Conservation (phyloP, 2,113 vertebrate species). For the sheep (Ovis aries) region DNA sequence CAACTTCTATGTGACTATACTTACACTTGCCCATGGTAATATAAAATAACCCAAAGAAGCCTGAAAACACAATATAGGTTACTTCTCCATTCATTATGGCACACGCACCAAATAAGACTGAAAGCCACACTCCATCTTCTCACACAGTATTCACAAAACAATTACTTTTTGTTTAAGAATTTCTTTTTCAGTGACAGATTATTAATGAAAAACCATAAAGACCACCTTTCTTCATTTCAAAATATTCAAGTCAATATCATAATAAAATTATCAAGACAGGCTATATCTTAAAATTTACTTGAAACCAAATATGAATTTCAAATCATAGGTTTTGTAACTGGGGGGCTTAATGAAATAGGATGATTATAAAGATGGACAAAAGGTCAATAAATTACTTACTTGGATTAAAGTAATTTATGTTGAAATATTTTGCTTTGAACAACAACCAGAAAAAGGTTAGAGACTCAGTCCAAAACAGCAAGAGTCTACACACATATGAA, state of each 20-base stretch:
- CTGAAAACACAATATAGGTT: background rate
- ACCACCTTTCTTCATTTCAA: background rate
- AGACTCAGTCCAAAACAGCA: background rate
- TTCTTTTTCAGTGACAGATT: background rate
- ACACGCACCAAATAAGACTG: background rate
- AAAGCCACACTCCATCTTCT: background rate
- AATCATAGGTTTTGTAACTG: background rate
- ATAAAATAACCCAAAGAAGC: background rate
- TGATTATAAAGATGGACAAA: background rate
- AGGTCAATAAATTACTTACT: constrained; percentile 4
- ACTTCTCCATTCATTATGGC: background rate
- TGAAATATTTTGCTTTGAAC: constrained; percentile 16
- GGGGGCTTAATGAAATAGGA: background rate
- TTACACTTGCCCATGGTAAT: background rate
- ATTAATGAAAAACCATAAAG: background rate
- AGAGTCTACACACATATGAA: background rate
- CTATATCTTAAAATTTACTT: constrained; percentile 27
- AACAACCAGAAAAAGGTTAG: background rate
- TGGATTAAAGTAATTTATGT: background rate
- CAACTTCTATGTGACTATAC: background rate
- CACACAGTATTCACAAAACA: background rate
- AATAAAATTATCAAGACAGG: background rate
- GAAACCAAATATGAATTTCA: constrained; percentile 35
- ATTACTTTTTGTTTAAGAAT: background rate
- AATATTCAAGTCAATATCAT: background rate